A percentile compares a stretch with the other conserved stretches of the same genome.
Evolutionary conservation across 1,140 invertebrate species (phyloP).

Genomic region (Hestina assimilis): DNA sequence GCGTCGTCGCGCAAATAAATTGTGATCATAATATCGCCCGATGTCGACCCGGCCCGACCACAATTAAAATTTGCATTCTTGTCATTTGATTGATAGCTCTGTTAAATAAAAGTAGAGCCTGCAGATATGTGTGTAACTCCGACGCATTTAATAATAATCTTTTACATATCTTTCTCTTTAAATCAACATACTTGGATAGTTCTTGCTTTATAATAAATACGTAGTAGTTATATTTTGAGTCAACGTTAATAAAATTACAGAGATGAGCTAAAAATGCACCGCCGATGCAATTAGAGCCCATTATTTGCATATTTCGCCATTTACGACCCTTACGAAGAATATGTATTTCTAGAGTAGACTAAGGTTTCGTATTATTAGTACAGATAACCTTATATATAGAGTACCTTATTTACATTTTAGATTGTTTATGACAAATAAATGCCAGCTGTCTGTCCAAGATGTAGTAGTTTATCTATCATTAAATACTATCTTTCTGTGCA

Average conservation of each 20-base stretch:
- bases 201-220: not conserved
- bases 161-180: not conserved
- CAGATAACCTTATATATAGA: too few species aligned
- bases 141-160: not conserved
- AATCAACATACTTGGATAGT: not conserved
- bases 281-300: not conserved
- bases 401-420: too few species aligned
- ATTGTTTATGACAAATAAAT: too few species aligned
- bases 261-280: not conserved
- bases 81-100: constrained; percentile 70
- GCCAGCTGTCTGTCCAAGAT: too few species aligned
- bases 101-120: constrained; percentile 32
- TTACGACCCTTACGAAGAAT: not conserved
- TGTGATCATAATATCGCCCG: constrained; percentile 60
- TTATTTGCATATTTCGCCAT: not conserved
- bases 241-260: not conserved
- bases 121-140: constrained; percentile 1
- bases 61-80: constrained; percentile 75
- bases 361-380: too few species aligned
- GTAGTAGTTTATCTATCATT: too few species aligned
- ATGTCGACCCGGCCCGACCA: constrained; percentile 49
- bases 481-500: too few species aligned
- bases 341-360: not conserved
- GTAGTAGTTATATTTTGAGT: too few species aligned
- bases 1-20: constrained; percentile 48